Percentiles rank a stretch among this genome's conserved stretches.
phyloP scores from a whole-genome alignment of 1,140 invertebrate genomes.

The Macrotrachela quadricornifera region DNA sequence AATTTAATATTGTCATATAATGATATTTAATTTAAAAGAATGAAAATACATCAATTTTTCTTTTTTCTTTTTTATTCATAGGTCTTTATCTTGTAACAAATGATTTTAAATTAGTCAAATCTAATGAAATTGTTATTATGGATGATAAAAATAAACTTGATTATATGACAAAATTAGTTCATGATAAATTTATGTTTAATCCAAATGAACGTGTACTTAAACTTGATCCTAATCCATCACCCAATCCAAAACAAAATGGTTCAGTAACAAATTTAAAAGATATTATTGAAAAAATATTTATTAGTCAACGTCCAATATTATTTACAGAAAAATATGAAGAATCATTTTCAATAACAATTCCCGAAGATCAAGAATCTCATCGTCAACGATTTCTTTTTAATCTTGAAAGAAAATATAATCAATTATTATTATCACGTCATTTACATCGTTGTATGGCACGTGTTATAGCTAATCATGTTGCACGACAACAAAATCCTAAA shows the following conservation, averaged over 20 bases:
- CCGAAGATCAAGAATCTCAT: slow-evolving; percentile 6
- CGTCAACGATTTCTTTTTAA: slow-evolving; percentile 3
- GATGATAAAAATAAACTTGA: slow-evolving; percentile 4
- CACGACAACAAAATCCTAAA: not conserved
- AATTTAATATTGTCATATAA: too few species aligned
- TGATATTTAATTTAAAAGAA: too few species aligned
- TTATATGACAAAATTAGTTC: not conserved
- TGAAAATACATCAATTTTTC: not conserved
- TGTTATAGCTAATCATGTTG: slow-evolving; percentile 2
- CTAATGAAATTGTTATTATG: slow-evolving; percentile 1
- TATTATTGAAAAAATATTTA: slow-evolving; percentile 7
- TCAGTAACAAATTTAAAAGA: not conserved
- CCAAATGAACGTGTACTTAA: slow-evolving; percentile 3
- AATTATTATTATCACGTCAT: slow-evolving; percentile 2
- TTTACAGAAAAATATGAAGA: slow-evolving; percentile 7
- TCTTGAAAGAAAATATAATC: slow-evolving; percentile 5
- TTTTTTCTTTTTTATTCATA: too few species aligned
- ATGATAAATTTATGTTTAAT: slow-evolving; percentile 8
- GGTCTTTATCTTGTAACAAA: slow-evolving; percentile 6
- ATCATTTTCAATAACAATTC: not conserved
- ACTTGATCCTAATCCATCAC: not conserved
- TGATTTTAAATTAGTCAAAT: slow-evolving; percentile 8
- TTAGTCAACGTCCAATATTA: slow-evolving; percentile 1
- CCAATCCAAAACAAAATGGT: too few species aligned
- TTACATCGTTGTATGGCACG: slow-evolving; percentile 7